Evolutionary conservation across 2,888 invertebrate species (phyloP), one percentile per base, ranked within the genome.

Genomic region (Yponomeuta cagnagella): DNA sequence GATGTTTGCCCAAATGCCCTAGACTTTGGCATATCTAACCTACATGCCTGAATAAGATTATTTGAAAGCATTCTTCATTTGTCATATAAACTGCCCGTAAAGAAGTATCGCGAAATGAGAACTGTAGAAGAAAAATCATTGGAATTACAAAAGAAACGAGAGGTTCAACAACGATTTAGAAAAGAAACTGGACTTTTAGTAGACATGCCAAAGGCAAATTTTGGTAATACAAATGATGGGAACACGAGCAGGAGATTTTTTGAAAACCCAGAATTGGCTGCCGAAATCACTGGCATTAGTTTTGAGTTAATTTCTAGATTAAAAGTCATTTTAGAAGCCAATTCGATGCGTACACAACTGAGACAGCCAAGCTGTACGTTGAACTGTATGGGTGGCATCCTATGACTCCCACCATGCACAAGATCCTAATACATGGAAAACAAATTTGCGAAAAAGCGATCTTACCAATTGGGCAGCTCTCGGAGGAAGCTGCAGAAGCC

Each of bases 271-370:
- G 70, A 78, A 73, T 48, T 75, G 71, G 72, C 77, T 70, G 74
- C 82, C 52, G 74, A 76, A 72, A 80, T 82, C 37, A 84, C 82
- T 67, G 80, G 78, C 2, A 71, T 82, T n/a, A 72, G 74, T 73
- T 71, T 71, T 70, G 70, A 76, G 23, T 48, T 80, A 67, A 79
- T 80, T 70, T 71, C 77, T 63, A 74, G 76, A 72, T n/a, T n/a
- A 48, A 76, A 79, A 73, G 74, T 79, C n/a, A 78, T 82, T 70
- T 73, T 81, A 48, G 77, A 82, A 77, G 73, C 74, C 31, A 74
- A n/a, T n/a, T n/a, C n/a, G n/a, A n/a, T n/a, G n/a, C n/a, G n/a
- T n/a, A n/a, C n/a, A n/a, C n/a, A n/a, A n/a, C n/a, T n/a, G n/a
- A n/a, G n/a, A n/a, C n/a, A n/a, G n/a, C n/a, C n/a, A n/a, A n/a